Percentiles rank a stretch among this genome's conserved stretches.
Conservation (phyloP, 2,888 invertebrate species). For the Caenorhabditis auriculariae region DNA sequence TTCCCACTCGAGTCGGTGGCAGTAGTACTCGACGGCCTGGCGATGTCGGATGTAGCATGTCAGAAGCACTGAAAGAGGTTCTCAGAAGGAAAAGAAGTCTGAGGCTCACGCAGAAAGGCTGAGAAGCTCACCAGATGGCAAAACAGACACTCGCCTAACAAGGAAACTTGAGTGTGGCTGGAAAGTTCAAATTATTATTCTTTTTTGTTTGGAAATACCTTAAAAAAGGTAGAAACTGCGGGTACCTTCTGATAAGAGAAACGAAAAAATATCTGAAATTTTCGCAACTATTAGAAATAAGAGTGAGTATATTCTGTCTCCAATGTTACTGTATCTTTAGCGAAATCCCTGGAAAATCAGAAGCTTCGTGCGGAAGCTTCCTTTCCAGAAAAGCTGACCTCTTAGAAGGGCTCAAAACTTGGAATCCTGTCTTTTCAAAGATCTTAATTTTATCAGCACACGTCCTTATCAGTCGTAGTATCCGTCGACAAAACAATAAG, state of each 20-base stretch:
- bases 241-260: constrained; percentile 20
- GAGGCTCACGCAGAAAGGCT: constrained; percentile 18
- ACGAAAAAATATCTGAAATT: constrained; percentile 22
- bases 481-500: not conserved
- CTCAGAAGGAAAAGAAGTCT: not conserved
- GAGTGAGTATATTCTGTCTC: no score
- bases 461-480: not conserved
- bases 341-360: no score
- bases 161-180: constrained; percentile 7
- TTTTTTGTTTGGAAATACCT: not conserved
- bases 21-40: constrained; percentile 47
- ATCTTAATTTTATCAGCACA: not conserved
- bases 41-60: constrained; percentile 42
- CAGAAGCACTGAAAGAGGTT: constrained; percentile 24
- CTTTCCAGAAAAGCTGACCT: no score
- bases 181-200: not conserved
- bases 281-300: not conserved
- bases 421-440: not conserved
- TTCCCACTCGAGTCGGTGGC: constrained; percentile 38
- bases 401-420: not conserved
- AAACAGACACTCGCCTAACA: constrained; percentile 27
- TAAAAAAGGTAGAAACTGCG: constrained; percentile 9
- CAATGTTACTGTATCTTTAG: no score
- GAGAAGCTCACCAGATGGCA: constrained; percentile 23
- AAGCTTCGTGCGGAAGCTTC: no score